Conservation (phyloP, 2,888 invertebrate genomes). For the Caenorhabditis angaria region DNA sequence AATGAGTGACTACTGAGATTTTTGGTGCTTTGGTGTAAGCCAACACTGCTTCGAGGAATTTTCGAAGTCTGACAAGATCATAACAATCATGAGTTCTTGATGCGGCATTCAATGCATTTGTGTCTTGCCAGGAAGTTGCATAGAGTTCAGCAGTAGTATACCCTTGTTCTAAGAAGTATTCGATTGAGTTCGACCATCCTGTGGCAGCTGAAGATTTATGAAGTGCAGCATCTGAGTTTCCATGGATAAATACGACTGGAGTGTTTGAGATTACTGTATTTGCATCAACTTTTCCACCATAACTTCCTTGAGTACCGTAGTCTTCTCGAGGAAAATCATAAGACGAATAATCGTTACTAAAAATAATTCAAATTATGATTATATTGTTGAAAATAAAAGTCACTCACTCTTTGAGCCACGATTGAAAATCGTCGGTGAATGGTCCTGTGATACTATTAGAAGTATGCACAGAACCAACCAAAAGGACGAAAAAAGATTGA, state of each 20-base stretch:
- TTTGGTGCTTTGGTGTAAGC: conserved; percentile 54
- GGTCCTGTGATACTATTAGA: conserved; percentile 38
- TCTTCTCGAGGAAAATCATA: conserved; percentile 50
- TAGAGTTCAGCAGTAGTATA: conserved; percentile 55
- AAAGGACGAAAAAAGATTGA: background rate
- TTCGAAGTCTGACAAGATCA: conserved; percentile 47
- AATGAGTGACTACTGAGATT: conserved; percentile 57
- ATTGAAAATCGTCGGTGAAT: conserved; percentile 42
- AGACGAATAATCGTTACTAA: conserved; percentile 45
- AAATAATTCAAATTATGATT: conserved; percentile 6
- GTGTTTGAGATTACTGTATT: conserved; percentile 26
- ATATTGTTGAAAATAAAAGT: background rate
- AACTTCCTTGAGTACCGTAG: conserved; percentile 53
- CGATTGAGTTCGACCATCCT: conserved; percentile 49
- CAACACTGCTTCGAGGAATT: conserved; percentile 58
- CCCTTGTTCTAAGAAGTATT: conserved; percentile 45
- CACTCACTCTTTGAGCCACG: conserved; percentile 35
- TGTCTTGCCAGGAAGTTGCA: conserved; percentile 60
- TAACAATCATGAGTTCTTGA: conserved; percentile 58
- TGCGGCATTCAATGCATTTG: conserved; percentile 37
- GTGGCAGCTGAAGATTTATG: conserved; percentile 37
- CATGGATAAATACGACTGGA: conserved; percentile 58
- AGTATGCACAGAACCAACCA: conserved; percentile 4
- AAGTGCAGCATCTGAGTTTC: conserved; percentile 60
- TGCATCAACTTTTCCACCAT: conserved; percentile 48